Base-by-base conservation (phyloP, 2,888 invertebrate genomes). In the Leptinotarsa peninsularis region DNA sequence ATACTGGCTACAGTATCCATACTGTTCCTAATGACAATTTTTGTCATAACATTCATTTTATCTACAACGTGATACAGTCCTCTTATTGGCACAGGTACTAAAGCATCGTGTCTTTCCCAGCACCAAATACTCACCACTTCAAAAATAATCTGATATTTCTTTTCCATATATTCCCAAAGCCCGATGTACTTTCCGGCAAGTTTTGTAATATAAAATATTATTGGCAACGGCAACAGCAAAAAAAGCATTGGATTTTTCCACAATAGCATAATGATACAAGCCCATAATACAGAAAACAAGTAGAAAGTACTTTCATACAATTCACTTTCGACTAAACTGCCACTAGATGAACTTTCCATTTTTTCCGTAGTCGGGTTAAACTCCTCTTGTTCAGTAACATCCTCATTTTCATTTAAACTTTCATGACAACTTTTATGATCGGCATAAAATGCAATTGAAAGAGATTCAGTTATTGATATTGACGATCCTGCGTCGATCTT, bases 201-300 rank as follows among this genome's bases (percentile, higher is more conserved):
- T 88, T 87, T 92, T 88, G 94, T 83, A 14, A 91, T 88, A 86
- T 94, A 94, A 81, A 95, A 93, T 1, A 92, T 90, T 73, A 96
- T 89, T 10, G 96, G 96, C 81, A 97, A 90, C 1, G 94, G 91
- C 71, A 96, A 90, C 33, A 97, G 90, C 10, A 94, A 93, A 79
- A 96, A 88, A 77, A 96, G 88, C 94, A 96, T 96, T 71, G 94
- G 91, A 84, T 97, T 93, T 83, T 95, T 94, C 94, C 96, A 97
- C 18, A 97, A 90, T 49, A 96, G 90, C 89, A 97, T 96, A 71
- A 94, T 91, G 10, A 94, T 89, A 82, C 97, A 96, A 3, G 94
- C 94, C 90, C 96, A 96, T 81, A 96, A 90, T 15, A 97, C 88
- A 4, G 93, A 91, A 83, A 94, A 95, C 83, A 96, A 93, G 84